Evolutionary conservation across 2,797 vertebrate genomes (phyloP).

Genomic region (Ctenochaetus hawaiiensis): DNA sequence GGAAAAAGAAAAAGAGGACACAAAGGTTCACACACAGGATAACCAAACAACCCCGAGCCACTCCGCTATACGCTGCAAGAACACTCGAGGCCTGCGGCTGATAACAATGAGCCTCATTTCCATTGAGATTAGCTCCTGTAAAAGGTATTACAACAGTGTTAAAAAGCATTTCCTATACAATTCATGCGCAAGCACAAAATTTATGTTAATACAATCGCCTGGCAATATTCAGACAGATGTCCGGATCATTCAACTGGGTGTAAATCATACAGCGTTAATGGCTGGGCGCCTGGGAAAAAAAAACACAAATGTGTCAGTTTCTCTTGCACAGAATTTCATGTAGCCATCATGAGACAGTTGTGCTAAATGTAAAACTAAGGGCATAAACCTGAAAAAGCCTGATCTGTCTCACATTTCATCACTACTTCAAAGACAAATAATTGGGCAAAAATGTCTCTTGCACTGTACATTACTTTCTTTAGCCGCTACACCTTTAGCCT

Average conservation of each 20-base stretch:
- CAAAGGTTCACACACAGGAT: conserved; percentile 76
- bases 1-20: conserved; percentile 56
- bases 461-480: too few species aligned
- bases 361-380: conserved; percentile 14
- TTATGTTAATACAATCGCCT: conserved; percentile 66
- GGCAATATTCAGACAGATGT: conserved; percentile 71
- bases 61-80: conserved; percentile 60
- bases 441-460: background rate
- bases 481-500: background rate
- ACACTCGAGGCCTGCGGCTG: conserved; percentile 70
- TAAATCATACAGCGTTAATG: conserved; percentile 66
- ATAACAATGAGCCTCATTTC: conserved; percentile 82
- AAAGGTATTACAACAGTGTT: conserved; percentile 76
- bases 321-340: conserved; percentile 23
- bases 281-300: conserved; percentile 31
- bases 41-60: conserved; percentile 74
- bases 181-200: conserved; percentile 64
- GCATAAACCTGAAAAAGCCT: conserved; percentile 5
- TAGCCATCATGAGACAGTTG: conserved; percentile 13
- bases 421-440: conserved; percentile 13
- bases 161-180: conserved; percentile 66
- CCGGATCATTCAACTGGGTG: conserved; percentile 57
- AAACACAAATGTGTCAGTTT: conserved; percentile 46
- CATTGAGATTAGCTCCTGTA: conserved; percentile 78
- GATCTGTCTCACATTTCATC: background rate